Base-by-base conservation (phyloP, 2,888 invertebrate genomes). In the Gasteruption jaculator region DNA sequence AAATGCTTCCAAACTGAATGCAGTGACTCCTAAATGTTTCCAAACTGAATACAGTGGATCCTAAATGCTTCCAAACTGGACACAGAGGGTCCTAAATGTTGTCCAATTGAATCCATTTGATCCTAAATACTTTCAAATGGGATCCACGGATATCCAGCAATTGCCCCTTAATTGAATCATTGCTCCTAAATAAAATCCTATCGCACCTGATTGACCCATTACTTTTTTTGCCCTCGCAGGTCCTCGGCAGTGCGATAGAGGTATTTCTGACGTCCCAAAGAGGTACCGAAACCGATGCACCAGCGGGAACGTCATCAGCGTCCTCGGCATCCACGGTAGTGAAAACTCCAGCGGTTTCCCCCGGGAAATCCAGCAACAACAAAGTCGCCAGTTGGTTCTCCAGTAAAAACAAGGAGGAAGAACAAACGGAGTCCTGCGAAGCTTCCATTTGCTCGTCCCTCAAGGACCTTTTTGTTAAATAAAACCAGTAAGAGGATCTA, bases 391-490 rank as follows among this genome's bases (percentile, higher is more conserved):
- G 55, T 37, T 69, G 68, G 67, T 76, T 66, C 51, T 53, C 57
- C 10, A 43, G 50, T 22, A 65, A 69, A 15, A 80, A 82, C 26
- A 85, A 85, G 45, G 86, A 85, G 24, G 83, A 84, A 41, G 78
- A 82, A 43, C 73, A 77, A 20, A 71, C 77, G 42, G 85, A 86
- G 55, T 77, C 83, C 18, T 87, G 88, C 72, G 89, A 90, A 58
- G 82, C 86, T 27, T 85, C 85, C 20, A 78, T 90, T 54, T 89
- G 89, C 73, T 83, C 88, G 50, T 86, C 89, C 31, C 74, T 90
- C 38, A 90, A 90, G 72, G 89, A 90, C 72, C 80, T 90, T 37
- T 90, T 90, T 69, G 89, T 88, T 65, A 90, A 90, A 80, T 85
- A 81, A 74, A 72, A 40, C 29, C 53, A 15, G 11, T n/a, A n/a